A percentile compares a stretch with the other conserved stretches of the same genome.
Conservation (phyloP, 2,113 vertebrate genomes). For the Puma concolor region DNA sequence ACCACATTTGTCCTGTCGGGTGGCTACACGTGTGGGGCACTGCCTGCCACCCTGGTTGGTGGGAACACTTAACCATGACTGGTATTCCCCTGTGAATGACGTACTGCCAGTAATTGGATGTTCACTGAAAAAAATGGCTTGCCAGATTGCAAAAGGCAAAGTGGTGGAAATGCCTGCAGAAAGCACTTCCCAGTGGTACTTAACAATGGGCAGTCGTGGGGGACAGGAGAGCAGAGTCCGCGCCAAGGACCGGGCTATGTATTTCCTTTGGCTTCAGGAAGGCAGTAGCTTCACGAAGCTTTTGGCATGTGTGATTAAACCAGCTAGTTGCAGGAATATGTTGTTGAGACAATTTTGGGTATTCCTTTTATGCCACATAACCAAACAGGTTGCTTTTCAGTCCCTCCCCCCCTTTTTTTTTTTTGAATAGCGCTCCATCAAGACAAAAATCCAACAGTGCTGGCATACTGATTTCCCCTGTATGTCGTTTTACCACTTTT, state of each 20-base stretch:
- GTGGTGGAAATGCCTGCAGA: neutral
- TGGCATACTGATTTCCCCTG: accelerated
- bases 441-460: neutral
- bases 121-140: neutral
- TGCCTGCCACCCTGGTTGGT: neutral
- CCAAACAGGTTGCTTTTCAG: neutral
- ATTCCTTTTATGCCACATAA: neutral
- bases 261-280: neutral
- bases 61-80: neutral
- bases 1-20: neutral
- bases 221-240: neutral
- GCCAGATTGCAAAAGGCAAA: neutral
- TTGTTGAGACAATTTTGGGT: neutral
- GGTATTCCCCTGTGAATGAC: neutral
- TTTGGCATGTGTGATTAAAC: neutral
- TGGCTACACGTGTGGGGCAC: neutral
- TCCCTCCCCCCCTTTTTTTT: neutral
- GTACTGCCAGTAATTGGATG: neutral
- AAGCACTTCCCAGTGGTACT: neutral
- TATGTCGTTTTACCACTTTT: neutral
- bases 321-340: neutral
- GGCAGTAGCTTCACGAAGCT: neutral
- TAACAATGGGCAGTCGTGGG: neutral
- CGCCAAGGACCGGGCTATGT: neutral
- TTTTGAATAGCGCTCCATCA: neutral